Conservation (phyloP, 2,113 vertebrate species). For the Rafetus swinhoei region DNA sequence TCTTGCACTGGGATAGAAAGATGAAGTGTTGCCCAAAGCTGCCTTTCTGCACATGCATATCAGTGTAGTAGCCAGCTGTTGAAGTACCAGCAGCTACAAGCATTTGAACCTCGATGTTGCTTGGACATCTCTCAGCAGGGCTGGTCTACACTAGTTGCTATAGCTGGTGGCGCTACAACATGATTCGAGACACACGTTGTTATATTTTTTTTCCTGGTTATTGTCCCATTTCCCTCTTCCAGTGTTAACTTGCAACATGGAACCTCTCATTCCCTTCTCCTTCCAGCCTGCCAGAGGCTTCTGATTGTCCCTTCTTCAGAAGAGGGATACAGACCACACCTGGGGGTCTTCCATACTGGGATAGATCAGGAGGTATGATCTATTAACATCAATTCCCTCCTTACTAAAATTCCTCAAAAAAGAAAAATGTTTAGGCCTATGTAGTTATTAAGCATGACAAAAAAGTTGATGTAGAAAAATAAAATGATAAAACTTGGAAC, state of each 20-base stretch:
- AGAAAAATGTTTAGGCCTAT: not conserved
- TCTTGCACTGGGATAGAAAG: too few species aligned
- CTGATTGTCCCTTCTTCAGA: not conserved
- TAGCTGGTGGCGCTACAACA: not conserved
- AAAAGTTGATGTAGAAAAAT: not conserved
- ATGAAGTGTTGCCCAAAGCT: not conserved
- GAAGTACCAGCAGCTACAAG: not conserved
- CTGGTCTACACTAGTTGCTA: not conserved
- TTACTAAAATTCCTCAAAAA: not conserved
- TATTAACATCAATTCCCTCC: not conserved
- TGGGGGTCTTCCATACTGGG: not conserved
- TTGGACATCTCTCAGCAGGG: not conserved
- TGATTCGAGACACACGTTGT: not conserved
- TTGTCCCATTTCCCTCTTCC: not conserved
- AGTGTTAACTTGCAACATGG: not conserved
- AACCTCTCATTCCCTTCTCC: not conserved
- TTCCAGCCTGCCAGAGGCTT: not conserved
- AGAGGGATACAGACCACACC: not conserved
- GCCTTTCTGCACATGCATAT: too few species aligned
- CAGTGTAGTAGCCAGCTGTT: not conserved
- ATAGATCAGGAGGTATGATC: not conserved
- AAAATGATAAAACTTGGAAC: not conserved
- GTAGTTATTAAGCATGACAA: not conserved
- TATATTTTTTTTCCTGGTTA: not conserved
- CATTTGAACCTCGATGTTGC: not conserved